These are phyloP conservation scores for Sturnira hondurensis DNA, from an alignment of 2,113 vertebrate species.

Conservation along the genomic window DNA sequence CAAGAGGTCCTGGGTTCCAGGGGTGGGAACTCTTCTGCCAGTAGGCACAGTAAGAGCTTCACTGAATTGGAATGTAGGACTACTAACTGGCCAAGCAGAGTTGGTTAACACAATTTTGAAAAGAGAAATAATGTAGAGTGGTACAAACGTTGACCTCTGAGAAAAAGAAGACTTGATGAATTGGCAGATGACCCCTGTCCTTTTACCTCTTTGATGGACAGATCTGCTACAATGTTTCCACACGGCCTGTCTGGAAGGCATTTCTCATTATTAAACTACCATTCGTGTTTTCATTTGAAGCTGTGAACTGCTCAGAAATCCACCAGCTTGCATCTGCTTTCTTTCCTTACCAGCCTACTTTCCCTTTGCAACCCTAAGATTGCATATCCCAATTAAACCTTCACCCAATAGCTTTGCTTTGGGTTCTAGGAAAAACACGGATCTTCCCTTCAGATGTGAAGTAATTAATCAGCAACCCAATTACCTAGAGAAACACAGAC, in stretches of 20 bases:
- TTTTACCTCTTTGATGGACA: neutral
- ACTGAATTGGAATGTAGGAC: neutral
- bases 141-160: neutral
- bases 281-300: neutral
- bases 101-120: neutral
- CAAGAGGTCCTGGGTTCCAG: neutral
- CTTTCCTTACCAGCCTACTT: neutral
- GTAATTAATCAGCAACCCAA: neutral
- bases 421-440: neutral
- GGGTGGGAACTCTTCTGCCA: neutral
- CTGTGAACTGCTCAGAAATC: neutral
- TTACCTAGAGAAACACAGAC: neutral
- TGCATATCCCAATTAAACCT: neutral
- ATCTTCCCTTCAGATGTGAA: neutral
- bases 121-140: neutral
- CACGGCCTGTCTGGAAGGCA: neutral
- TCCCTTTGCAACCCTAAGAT: neutral
- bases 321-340: neutral
- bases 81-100: neutral
- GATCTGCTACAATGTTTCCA: neutral
- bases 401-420: neutral
- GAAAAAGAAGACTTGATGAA: neutral
- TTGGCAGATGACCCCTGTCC: neutral
- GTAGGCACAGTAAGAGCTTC: neutral
- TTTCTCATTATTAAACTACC: neutral